phyloP scores from a whole-genome alignment of 2,797 vertebrate genomes.

The Gastrophryne carolinensis region DNA sequence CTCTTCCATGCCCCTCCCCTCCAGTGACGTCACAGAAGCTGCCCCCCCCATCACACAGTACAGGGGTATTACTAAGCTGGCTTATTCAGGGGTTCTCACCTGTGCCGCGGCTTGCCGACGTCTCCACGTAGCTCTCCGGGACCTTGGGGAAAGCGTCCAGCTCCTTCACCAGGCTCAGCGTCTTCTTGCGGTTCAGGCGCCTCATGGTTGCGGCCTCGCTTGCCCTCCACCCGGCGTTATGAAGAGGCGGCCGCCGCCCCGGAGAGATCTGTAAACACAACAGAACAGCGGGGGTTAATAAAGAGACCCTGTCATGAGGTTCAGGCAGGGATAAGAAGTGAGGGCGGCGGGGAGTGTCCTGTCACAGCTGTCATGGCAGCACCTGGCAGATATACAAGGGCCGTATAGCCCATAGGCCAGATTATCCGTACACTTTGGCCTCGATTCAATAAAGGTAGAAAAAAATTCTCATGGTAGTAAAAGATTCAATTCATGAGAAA shows the following conservation, averaged over 20 bases:
- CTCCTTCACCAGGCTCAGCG: conserved; percentile 90
- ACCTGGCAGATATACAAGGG: not conserved
- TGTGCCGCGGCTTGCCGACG: conserved; percentile 90
- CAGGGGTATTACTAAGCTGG: not conserved
- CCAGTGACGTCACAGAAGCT: not conserved
- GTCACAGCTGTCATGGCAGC: not conserved
- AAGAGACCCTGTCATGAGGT: no score
- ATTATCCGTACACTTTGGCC: not conserved
- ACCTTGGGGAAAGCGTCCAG: conserved; percentile 97
- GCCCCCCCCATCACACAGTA: not conserved
- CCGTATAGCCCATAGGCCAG: not conserved
- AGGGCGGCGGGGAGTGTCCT: no score
- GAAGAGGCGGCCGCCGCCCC: not conserved
- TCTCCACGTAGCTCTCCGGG: conserved; percentile 95
- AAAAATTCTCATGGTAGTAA: no score
- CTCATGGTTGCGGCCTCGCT: conserved; percentile 70
- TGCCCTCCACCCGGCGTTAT: not conserved
- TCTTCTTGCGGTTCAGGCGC: conserved; percentile 91
- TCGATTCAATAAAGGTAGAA: not conserved
- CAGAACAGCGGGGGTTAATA: not conserved
- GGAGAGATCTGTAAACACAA: not conserved
- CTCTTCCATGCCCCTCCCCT: not conserved
- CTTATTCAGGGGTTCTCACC: no score
- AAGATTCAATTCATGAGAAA: no score
- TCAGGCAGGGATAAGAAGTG: no score